Evolutionary conservation across 2,113 vertebrate species (phyloP).

Genomic region (Dromas ardeola): DNA sequence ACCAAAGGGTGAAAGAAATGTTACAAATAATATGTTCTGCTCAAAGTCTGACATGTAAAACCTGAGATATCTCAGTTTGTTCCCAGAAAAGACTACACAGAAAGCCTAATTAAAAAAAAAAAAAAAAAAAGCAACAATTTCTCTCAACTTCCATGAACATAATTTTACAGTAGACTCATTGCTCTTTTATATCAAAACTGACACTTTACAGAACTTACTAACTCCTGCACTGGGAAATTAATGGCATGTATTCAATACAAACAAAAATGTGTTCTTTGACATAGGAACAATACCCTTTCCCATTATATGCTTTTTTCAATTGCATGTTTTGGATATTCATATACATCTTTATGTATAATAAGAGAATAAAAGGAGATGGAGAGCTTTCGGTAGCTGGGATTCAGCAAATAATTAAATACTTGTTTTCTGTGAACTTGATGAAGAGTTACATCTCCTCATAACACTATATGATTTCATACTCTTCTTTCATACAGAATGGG

Average conservation of each 20-base stretch:
- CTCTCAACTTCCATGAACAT: not conserved
- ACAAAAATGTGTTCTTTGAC: not conserved
- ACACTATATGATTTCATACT: not conserved
- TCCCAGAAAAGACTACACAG: not conserved
- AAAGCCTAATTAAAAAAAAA: not conserved
- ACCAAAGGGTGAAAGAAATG: not conserved
- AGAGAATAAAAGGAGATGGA: not conserved
- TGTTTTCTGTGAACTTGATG: not conserved
- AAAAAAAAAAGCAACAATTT: not conserved
- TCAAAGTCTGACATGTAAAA: not conserved
- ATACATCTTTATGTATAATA: not conserved
- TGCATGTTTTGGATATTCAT: not conserved
- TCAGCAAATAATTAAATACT: not conserved
- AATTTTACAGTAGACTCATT: not conserved
- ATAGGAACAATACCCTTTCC: not conserved
- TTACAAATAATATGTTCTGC: not conserved
- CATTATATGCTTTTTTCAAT: not conserved
- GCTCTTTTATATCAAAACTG: not conserved
- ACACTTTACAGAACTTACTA: not conserved
- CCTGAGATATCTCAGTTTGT: not conserved
- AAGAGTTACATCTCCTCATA: not conserved
- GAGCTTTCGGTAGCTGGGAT: not conserved
- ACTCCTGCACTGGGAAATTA: not conserved
- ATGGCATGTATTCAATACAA: not conserved
- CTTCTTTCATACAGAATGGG: not conserved